A percentile compares a stretch with the other conserved stretches of the same genome.
These are phyloP conservation scores for Regulus satrapa DNA, from an alignment of 2,113 vertebrate genomes.

Conservation along the genomic window DNA sequence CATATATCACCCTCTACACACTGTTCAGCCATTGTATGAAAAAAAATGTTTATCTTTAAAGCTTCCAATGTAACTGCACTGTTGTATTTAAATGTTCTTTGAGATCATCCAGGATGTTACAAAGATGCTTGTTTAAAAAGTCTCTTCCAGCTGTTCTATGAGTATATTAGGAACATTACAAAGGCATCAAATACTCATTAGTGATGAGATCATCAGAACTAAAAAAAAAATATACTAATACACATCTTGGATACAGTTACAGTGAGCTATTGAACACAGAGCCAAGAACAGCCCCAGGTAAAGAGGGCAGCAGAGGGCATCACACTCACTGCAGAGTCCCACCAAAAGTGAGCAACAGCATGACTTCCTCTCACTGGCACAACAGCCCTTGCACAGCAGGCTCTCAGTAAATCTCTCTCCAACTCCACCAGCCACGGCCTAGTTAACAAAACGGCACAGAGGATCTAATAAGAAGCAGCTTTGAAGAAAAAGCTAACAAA, in stretches of 20 bases:
- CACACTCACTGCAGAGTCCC: background rate
- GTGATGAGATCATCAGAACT: background rate
- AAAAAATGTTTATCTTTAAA: background rate
- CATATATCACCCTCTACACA: background rate
- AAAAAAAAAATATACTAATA: background rate
- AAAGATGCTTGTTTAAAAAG: background rate
- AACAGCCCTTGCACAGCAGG: background rate
- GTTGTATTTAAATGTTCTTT: background rate
- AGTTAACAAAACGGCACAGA: background rate
- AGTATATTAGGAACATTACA: background rate
- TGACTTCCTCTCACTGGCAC: background rate
- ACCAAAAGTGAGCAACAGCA: background rate
- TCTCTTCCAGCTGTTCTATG: background rate
- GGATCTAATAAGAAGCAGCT: background rate
- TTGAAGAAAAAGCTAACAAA: background rate
- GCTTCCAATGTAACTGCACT: background rate
- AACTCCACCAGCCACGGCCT: background rate
- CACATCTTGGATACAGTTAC: background rate
- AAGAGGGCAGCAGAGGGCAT: background rate
- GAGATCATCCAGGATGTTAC: conserved; percentile 23
- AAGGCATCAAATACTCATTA: background rate
- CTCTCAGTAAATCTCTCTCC: background rate
- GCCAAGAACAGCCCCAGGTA: background rate
- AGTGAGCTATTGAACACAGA: background rate
- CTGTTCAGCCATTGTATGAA: background rate